Evolutionary conservation across 2,888 invertebrate species (phyloP).

Genomic region (Conus canariensis): DNA sequence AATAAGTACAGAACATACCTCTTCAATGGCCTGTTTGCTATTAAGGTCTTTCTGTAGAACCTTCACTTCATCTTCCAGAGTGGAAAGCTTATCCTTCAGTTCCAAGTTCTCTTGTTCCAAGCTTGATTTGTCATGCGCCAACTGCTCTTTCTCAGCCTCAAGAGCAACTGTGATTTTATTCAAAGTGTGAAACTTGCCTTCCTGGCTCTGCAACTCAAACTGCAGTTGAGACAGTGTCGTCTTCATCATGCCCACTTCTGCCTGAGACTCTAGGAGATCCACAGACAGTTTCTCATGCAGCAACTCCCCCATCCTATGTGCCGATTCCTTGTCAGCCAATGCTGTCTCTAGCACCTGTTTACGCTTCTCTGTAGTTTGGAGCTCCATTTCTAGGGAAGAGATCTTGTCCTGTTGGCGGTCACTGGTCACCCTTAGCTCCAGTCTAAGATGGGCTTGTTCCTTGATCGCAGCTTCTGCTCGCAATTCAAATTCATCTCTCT

Average conservation of each 20-base stretch:
- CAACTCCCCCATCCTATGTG: constrained; percentile 34
- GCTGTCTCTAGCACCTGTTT: constrained; percentile 30
- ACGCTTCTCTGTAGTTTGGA: constrained; percentile 24
- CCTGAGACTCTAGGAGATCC: constrained; percentile 37
- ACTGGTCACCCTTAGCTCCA: constrained; percentile 11
- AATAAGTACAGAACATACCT: constrained; percentile 8
- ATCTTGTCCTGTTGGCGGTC: constrained; percentile 14
- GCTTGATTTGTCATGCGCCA: constrained; percentile 43
- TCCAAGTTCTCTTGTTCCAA: constrained; percentile 49
- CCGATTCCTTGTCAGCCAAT: constrained; percentile 34
- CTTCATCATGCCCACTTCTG: constrained; percentile 35
- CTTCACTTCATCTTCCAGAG: neutral
- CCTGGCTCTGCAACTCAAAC: constrained; percentile 25
- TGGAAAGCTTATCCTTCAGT: constrained; percentile 35
- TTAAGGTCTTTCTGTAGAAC: constrained; percentile 28
- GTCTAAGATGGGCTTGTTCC: constrained; percentile 21
- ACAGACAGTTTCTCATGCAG: constrained; percentile 40
- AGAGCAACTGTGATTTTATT: constrained; percentile 19
- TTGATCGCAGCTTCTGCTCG: constrained; percentile 28
- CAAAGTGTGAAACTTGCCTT: constrained; percentile 8
- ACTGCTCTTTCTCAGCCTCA: constrained; percentile 29
- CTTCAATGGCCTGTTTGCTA: neutral
- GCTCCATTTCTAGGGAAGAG: constrained; percentile 20
- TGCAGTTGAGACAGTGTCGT: constrained; percentile 25
- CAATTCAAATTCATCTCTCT: constrained; percentile 27